A percentile compares a stretch with the other conserved stretches of the same genome.
phyloP scores from a whole-genome alignment of 2,888 invertebrate genomes.

The Drosophila maculinotata region DNA sequence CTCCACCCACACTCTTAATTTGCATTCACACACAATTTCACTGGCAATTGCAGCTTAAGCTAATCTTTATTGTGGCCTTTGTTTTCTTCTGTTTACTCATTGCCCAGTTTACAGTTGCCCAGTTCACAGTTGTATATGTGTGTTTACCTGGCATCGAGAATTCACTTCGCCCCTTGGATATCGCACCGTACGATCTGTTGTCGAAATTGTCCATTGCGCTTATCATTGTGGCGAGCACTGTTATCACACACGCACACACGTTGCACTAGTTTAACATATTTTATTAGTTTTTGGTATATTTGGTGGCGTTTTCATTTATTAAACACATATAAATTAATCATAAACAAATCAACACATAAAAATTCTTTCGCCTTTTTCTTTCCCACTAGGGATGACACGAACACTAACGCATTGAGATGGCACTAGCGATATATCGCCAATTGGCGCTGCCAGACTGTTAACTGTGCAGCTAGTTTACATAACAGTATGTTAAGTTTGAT shows the following conservation, averaged over 20 bases:
- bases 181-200: conserved; percentile 84
- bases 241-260: conserved; percentile 51
- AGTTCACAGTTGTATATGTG: conserved; percentile 13
- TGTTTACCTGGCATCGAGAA: conserved; percentile 84
- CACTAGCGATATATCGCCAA: conserved; percentile 4
- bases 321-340: conserved; percentile 46
- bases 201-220: conserved; percentile 84
- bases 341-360: conserved; percentile 60
- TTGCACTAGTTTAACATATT: conserved; percentile 62
- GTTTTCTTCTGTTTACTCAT: conserved; percentile 56
- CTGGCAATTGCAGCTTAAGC: conserved; percentile 59
- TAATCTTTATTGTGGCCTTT: conserved; percentile 55
- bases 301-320: conserved; percentile 67
- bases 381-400: conserved; percentile 54
- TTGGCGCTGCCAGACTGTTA: conserved; percentile 6
- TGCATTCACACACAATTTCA: conserved; percentile 55
- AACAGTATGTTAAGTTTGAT: background rate
- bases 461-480: background rate
- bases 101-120: conserved; percentile 30
- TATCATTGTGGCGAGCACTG: conserved; percentile 79
- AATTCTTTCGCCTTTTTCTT: conserved; percentile 68
- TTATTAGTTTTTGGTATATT: conserved; percentile 23
- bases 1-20: conserved; percentile 16
- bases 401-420: conserved; percentile 24
- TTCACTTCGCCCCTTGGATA: conserved; percentile 83